Base-by-base conservation (phyloP, 2,113 vertebrate species). In the Oophaga pumilio region DNA sequence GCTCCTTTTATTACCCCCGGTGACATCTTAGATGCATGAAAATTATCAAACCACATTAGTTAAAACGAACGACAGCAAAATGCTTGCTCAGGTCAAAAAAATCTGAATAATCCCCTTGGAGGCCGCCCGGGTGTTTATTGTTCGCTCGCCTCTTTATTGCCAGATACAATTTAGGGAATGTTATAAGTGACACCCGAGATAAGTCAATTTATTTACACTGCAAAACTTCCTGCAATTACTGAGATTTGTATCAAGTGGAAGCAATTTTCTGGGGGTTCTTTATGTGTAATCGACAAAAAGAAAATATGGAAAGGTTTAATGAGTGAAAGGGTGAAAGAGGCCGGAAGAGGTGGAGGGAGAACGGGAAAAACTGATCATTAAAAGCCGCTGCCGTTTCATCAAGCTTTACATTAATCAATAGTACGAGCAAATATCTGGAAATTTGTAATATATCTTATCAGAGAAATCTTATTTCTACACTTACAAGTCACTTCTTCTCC, bases 1-100 rank as follows among this genome's bases (percentile, higher is more conserved):
- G 91, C 86, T 92, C 64, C 93, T 95, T 73, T 94, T 94, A 94
- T 93, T 94, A 92, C 87, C 85, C 89, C 90, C 92, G 90, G 90
- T 94, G 93, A 93, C 92, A 94, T 94, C 94, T 88, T 85, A 88
- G 88, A 92, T 89, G 89, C 89, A 93, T 88, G 89, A 95, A 43
- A 93, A 95, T 94, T 95, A 94, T 86, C 85, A 90, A 93, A 93
- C 93, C 86, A 90, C 89, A 91, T 92, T 93, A 91, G 89, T 90
- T 89, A 89, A 89, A 60, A 90, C 90, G 53, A 78, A 28, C 43
- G 14, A 5, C 49, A 22, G 60, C 26, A 79, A 86, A 92, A 93
- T 69, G 89, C 49, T 85, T 88, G 53, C 73, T 59, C n/a, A 91
- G 83, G 26, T 50, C 60, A 82, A 85, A 69, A 53, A 85, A 56